These are phyloP conservation scores for Pristionchus maxplancki DNA, from an alignment of 2,888 invertebrate species.

Conservation along the genomic window DNA sequence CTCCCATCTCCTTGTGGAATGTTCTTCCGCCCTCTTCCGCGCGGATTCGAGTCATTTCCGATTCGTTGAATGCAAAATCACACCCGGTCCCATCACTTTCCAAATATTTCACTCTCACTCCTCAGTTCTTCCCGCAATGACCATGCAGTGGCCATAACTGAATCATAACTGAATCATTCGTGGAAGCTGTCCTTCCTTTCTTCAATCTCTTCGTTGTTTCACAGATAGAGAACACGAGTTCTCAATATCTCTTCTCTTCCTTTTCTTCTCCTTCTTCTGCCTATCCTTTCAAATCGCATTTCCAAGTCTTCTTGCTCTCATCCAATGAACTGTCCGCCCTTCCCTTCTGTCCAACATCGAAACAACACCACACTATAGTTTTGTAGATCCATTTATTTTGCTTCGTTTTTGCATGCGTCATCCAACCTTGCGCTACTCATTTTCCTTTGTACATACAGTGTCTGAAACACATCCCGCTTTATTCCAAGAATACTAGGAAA, in stretches of 20 bases:
- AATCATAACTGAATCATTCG: not conserved
- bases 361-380: not conserved
- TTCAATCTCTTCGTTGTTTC: not conserved
- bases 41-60: not conserved
- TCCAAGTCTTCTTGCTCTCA: slow-evolving; percentile 7
- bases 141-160: not conserved
- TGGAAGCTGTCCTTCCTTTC: not conserved
- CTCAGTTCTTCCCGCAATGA: not conserved
- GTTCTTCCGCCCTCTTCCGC: not conserved
- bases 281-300: slow-evolving; percentile 35
- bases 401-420: not conserved
- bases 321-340: slow-evolving; percentile 10
- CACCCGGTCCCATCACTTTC: not conserved
- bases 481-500: not conserved
- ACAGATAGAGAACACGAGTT: slow-evolving; percentile 11
- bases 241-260: slow-evolving; percentile 17
- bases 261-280: slow-evolving; percentile 4
- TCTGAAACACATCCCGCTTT: not conserved
- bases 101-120: not conserved
- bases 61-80: not conserved
- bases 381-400: not conserved
- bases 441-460: not conserved
- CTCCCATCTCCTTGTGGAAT: not conserved
- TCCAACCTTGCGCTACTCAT: not conserved
- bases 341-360: not conserved